A percentile compares a stretch with the other conserved stretches of the same genome.
These are phyloP conservation scores for Microtus obscurus DNA, from an alignment of 2,797 vertebrate genomes.

Conservation along the genomic window DNA sequence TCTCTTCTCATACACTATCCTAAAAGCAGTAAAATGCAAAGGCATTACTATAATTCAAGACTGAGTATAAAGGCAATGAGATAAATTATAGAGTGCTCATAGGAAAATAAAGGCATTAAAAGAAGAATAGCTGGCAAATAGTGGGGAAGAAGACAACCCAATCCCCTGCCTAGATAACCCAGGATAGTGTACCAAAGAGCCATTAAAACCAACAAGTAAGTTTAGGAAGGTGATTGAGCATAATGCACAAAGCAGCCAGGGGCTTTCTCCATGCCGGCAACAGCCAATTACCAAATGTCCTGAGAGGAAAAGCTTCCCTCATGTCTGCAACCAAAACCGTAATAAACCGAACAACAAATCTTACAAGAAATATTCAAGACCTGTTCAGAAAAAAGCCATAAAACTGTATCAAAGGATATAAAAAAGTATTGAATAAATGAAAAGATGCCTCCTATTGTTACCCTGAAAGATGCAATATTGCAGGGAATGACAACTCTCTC, in stretches of 20 bases:
- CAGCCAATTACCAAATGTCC: conserved; percentile 59
- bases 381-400: conserved; percentile 54
- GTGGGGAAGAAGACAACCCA: conserved; percentile 39
- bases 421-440: conserved; percentile 36
- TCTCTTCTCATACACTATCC: conserved; percentile 62
- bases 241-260: not conserved
- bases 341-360: conserved; percentile 48
- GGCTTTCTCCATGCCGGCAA: not conserved
- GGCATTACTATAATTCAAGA: conserved; percentile 57
- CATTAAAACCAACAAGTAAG: conserved; percentile 44
- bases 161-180: conserved; percentile 36
- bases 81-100: conserved; percentile 55
- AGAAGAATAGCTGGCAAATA: conserved; percentile 29
- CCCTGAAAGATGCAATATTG: conserved; percentile 1
- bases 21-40: conserved; percentile 66
- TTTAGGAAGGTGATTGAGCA: conserved; percentile 30
- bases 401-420: conserved; percentile 57
- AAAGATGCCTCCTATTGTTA: conserved; percentile 22
- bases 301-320: conserved; percentile 45
- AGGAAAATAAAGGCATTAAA: conserved; percentile 31
- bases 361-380: conserved; percentile 34
- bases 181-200: conserved; percentile 11
- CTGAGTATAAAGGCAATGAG: conserved; percentile 63
- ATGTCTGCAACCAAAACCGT: conserved; percentile 57
- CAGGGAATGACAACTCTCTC: conserved; percentile 38